Percentiles rank a stretch among this genome's conserved stretches.
These are phyloP conservation scores for Steinernema khuongi DNA, from an alignment of 1,140 invertebrate genomes.

Conservation along the genomic window DNA sequence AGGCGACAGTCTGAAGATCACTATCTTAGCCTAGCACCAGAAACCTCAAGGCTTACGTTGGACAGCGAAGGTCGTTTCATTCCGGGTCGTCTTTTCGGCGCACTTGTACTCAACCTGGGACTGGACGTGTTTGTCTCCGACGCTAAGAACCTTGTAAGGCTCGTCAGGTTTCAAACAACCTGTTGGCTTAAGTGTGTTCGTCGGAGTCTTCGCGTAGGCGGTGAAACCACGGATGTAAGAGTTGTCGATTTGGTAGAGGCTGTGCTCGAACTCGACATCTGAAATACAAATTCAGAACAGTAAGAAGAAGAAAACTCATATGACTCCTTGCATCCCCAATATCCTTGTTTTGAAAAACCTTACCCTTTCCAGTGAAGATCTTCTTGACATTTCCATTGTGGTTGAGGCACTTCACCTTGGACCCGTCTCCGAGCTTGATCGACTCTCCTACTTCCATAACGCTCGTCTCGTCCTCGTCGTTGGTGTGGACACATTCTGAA, in stretches of 20 bases:
- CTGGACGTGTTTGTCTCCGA: not conserved
- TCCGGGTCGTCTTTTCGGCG: not conserved
- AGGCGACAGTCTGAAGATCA: not conserved
- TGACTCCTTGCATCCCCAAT: not conserved
- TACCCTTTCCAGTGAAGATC: not conserved
- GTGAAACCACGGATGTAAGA: not conserved
- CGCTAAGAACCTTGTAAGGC: not conserved
- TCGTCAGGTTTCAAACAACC: not conserved
- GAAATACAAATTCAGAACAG: not conserved
- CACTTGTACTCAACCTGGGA: conserved; percentile 6
- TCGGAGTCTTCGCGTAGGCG: not conserved
- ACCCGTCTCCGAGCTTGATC: not conserved
- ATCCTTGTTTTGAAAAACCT: not conserved
- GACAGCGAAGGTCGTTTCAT: not conserved
- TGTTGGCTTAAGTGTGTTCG: not conserved
- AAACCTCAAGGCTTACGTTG: not conserved
- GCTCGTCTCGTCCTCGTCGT: not conserved
- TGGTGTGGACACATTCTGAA: not conserved
- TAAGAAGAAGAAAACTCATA: not conserved
- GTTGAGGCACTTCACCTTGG: not conserved
- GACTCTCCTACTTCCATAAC: not conserved
- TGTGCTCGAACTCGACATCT: not conserved
- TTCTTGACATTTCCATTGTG: not conserved
- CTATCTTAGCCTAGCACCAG: not conserved
- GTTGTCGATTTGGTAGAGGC: not conserved